These are phyloP conservation scores for Sympetrum striolatum DNA, from an alignment of 2,888 invertebrate genomes.

Conservation along the genomic window DNA sequence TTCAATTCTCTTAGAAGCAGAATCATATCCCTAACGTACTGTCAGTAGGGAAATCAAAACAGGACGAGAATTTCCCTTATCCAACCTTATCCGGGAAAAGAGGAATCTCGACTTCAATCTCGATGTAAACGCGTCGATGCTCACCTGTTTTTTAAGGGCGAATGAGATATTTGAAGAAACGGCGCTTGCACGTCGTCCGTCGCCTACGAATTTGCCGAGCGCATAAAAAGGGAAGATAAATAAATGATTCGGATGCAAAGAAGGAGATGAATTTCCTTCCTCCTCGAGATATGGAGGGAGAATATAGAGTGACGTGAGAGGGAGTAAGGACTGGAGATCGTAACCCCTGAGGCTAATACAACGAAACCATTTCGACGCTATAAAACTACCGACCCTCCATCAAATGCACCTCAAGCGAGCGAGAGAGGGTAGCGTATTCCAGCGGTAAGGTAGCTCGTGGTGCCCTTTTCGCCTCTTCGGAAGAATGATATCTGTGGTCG, in stretches of 20 bases:
- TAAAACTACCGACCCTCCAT: conserved; percentile 44
- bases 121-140: not conserved
- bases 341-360: conserved; percentile 41
- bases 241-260: conserved; percentile 38
- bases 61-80: no score
- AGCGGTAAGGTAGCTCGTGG: not conserved
- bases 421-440: not conserved
- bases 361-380: conserved; percentile 43
- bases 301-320: not conserved
- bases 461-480: not conserved
- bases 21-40: no score
- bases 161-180: not conserved
- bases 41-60: no score
- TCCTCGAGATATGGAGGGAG: not conserved
- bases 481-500: not conserved
- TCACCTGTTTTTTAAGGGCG: not conserved
- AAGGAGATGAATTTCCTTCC: conserved; percentile 12
- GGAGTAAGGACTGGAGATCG: conserved; percentile 29
- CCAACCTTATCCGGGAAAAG: not conserved
- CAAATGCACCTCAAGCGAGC: conserved; percentile 42
- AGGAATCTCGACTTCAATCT: not conserved
- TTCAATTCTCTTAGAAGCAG: no score
- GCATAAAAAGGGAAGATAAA: conserved; percentile 4
- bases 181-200: not conserved
- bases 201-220: not conserved